Evolutionary conservation across 2,113 vertebrate species (phyloP).

Genomic region (Tringa solitaria): DNA sequence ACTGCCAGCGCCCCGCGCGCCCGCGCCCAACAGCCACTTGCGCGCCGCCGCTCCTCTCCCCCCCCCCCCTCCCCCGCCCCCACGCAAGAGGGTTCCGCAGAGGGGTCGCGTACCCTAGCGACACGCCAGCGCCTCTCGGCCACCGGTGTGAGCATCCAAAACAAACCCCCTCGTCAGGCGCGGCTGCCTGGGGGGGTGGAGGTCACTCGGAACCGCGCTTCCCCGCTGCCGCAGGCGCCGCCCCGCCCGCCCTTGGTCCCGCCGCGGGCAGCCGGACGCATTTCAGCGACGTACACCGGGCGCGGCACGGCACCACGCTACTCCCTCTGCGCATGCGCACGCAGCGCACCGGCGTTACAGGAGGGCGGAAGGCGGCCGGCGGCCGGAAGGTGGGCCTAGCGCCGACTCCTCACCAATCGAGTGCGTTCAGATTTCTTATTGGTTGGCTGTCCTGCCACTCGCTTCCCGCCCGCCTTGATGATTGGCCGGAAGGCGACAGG

Average conservation of each 20-base stretch:
- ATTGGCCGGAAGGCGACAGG: not conserved
- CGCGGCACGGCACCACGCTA: fast-evolving
- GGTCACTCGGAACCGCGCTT: fast-evolving
- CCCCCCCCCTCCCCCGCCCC: not conserved
- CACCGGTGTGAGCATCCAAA: fast-evolving
- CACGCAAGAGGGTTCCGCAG: not conserved
- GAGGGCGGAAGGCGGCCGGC: not conserved
- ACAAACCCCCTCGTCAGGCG: not conserved
- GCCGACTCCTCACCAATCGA: not conserved
- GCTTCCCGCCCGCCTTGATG: fast-evolving
- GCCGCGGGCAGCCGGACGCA: not conserved
- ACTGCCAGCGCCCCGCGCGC: not conserved
- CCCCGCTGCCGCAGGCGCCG: fast-evolving
- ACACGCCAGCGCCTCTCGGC: not conserved
- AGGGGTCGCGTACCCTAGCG: no score
- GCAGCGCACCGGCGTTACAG: fast-evolving
- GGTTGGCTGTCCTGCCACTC: fast-evolving
- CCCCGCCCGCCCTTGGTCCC: fast-evolving
- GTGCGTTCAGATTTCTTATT: fast-evolving
- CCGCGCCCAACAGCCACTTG: not conserved
- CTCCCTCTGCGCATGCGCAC: not conserved
- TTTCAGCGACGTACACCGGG: not conserved
- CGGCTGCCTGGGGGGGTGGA: no score
- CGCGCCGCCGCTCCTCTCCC: not conserved
- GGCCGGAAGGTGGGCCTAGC: not conserved